Conservation (phyloP, 2,797 vertebrate species). For the Schizopygopsis pylzovi region DNA sequence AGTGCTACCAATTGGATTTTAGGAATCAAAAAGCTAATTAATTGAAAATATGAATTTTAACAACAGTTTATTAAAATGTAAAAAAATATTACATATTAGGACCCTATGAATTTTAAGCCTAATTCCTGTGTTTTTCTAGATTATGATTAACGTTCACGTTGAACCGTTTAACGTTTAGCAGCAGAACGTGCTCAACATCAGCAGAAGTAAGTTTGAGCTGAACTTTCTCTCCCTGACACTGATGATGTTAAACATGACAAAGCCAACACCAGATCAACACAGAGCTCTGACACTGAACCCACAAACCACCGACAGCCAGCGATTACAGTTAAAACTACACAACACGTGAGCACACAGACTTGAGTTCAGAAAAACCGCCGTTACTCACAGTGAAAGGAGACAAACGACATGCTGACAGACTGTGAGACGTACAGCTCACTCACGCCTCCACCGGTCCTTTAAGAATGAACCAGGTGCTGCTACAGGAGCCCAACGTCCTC, state of each 20-base stretch:
- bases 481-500: neutral
- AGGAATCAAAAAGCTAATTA: neutral
- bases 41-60: neutral
- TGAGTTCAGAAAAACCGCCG: neutral
- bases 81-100: too few species aligned
- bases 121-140: too few species aligned
- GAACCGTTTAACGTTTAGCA: too few species aligned
- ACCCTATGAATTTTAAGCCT: too few species aligned
- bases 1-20: neutral
- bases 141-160: too few species aligned
- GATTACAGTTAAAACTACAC: neutral
- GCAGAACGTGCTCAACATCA: too few species aligned
- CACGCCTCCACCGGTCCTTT: slow-evolving; percentile 6
- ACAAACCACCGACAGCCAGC: neutral
- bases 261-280: neutral
- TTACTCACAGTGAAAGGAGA: neutral
- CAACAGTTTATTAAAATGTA: too few species aligned
- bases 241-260: neutral
- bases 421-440: slow-evolving; percentile 12
- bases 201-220: too few species aligned
- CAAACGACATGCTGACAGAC: neutral
- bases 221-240: too few species aligned
- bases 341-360: neutral
- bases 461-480: neutral
- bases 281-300: slow-evolving; percentile 6